Percentiles rank a stretch among this genome's conserved stretches.
Conservation (phyloP, 2,113 vertebrate genomes). For the Telmatochromis sp. region DNA sequence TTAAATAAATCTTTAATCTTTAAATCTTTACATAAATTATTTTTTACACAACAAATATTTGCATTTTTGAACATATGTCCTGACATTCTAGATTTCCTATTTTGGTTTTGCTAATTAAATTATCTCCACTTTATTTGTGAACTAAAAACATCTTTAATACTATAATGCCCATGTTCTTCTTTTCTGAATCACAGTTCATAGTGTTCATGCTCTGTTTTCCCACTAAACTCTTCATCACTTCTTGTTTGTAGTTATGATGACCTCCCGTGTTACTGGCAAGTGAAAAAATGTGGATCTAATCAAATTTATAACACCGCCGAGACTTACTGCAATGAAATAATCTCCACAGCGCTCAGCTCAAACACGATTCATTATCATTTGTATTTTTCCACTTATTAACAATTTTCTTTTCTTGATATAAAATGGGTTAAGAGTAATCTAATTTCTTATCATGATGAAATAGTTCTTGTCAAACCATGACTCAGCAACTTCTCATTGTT, state of each 20-base stretch:
- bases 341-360: background rate
- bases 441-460: constrained; percentile 29
- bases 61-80: background rate
- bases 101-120: background rate
- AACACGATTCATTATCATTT: constrained; percentile 5
- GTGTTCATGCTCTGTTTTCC: background rate
- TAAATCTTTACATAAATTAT: background rate
- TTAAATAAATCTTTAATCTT: background rate
- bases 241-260: background rate
- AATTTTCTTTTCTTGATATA: background rate
- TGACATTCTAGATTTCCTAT: background rate
- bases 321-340: constrained; percentile 4
- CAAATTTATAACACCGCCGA: constrained; percentile 5
- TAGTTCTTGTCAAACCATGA: constrained; percentile 22
- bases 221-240: background rate
- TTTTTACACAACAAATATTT: background rate
- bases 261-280: constrained; percentile 2
- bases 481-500: constrained; percentile 47
- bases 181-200: background rate
- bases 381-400: constrained; percentile 31
- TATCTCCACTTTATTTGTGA: background rate
- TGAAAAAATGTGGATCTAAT: constrained; percentile 20
- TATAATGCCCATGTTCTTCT: background rate
- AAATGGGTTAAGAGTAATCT: background rate
- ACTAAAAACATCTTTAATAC: background rate